These are phyloP conservation scores for Macrocentrus cingulum DNA, from an alignment of 1,140 invertebrate genomes.

Conservation along the genomic window DNA sequence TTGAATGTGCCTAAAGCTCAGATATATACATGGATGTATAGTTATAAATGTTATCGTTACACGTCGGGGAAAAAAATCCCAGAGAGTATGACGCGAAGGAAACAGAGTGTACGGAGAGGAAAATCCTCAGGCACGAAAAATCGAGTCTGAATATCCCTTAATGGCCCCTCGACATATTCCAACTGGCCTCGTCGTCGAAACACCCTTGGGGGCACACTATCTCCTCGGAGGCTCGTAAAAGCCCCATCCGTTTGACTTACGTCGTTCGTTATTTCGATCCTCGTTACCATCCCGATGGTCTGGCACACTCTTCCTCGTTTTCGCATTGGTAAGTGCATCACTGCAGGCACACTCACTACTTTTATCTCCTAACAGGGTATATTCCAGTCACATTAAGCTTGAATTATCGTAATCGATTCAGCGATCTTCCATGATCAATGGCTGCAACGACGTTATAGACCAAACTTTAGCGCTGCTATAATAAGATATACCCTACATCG, in stretches of 20 bases:
- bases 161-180: slow-evolving; percentile 31
- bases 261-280: slow-evolving; percentile 42
- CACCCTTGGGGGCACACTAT: slow-evolving; percentile 28
- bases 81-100: slow-evolving; percentile 9
- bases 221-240: slow-evolving; percentile 43
- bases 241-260: slow-evolving; percentile 46
- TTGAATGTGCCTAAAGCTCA: not conserved
- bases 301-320: slow-evolving; percentile 5
- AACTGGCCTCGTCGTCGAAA: slow-evolving; percentile 20
- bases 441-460: not conserved
- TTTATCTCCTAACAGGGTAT: too few species aligned
- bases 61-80: not conserved
- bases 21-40: too few species aligned
- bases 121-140: slow-evolving; percentile 19
- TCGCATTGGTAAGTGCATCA: not conserved
- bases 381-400: too few species aligned
- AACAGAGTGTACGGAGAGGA: slow-evolving; percentile 6
- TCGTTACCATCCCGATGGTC: slow-evolving; percentile 29
- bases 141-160: slow-evolving; percentile 29
- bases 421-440: not conserved
- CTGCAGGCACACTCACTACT: not conserved
- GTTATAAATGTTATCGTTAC: too few species aligned
- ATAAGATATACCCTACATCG: too few species aligned
- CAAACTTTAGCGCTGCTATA: too few species aligned
- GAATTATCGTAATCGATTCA: not conserved